Base-by-base conservation (phyloP, 2,888 invertebrate genomes). In the Caradrina clavipalpis region DNA sequence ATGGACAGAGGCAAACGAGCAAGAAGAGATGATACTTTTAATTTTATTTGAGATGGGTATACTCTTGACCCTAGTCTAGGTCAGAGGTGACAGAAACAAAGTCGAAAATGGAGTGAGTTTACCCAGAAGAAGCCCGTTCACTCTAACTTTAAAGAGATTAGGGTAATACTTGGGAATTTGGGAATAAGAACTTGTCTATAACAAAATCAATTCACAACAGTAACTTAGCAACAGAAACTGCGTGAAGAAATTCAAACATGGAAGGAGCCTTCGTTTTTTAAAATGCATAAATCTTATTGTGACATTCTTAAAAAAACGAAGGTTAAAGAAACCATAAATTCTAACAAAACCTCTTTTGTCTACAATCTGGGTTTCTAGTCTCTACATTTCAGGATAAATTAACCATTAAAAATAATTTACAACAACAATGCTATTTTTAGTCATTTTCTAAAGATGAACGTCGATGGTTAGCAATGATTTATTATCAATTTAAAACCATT, bases 401-500 rank as follows among this genome's bases (percentile, higher is more conserved):
- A 53, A 39, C 21, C 58, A 35, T 35, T 35, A 35, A 35, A 35
- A 35, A 35, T 68, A 54, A 54, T 73, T 79, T 45, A 60, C 15
- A 57, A 57, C n/a, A 50, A 22, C 47, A 60, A n/a, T 45, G 49
- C 51, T 42, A 8, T 57, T 47, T 58, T 64, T 65, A 69, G 49
- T 19, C 39, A 42, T 61, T 58, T 57, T 42, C 47, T 8, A 47
- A 64, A 64, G 61, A 79, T 61, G 6, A 68, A 76, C 63, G 39
- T 55, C 22, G 22, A 19, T 39, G 19, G 59, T 76, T 66, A 54
- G 26, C 50, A 56, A 80, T 63, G 54, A 76, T 80, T 75, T 77
- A 80, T 63, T 51, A 56, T 26, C 45, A 66, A 70, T 60, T 31
- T 53, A 50, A 35, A 80, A 54, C 45, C 64, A 66, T 80, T 76